These are phyloP conservation scores for Machimus rusticus DNA, from an alignment of 2,888 invertebrate species.

Conservation along the genomic window DNA sequence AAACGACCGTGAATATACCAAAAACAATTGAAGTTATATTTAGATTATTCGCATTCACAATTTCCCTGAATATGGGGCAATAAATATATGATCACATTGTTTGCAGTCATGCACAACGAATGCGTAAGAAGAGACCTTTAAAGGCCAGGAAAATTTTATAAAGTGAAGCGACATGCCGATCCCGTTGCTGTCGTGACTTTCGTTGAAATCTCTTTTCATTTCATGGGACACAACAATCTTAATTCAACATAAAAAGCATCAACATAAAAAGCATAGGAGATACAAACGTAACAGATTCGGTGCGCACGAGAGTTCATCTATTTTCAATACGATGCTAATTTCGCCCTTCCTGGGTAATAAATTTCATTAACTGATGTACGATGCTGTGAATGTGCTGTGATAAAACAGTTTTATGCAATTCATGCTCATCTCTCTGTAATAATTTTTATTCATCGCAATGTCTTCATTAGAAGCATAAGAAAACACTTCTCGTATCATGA, in stretches of 20 bases:
- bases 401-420: not conserved
- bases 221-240: not conserved
- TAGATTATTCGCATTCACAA: not conserved
- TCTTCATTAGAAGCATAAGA: not conserved
- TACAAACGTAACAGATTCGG: not conserved
- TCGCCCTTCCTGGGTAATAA: not conserved
- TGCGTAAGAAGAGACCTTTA: conserved; percentile 34
- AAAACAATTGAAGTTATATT: not conserved
- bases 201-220: not conserved
- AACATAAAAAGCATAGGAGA: not conserved
- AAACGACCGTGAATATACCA: not conserved
- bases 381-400: not conserved
- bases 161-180: not conserved
- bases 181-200: conserved; percentile 16
- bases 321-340: conserved; percentile 17
- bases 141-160: conserved; percentile 4
- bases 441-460: not conserved
- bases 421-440: not conserved
- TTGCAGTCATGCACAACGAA: conserved; percentile 17
- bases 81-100: conserved; percentile 24
- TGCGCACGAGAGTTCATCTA: conserved; percentile 12
- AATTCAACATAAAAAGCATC: not conserved
- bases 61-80: conserved; percentile 8
- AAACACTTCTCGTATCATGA: not conserved
- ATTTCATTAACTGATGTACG: not conserved